A percentile compares a stretch with the other conserved stretches of the same genome.
Evolutionary conservation across 2,113 vertebrate species (phyloP).

Genomic region (Nothobranchius furzeri): DNA sequence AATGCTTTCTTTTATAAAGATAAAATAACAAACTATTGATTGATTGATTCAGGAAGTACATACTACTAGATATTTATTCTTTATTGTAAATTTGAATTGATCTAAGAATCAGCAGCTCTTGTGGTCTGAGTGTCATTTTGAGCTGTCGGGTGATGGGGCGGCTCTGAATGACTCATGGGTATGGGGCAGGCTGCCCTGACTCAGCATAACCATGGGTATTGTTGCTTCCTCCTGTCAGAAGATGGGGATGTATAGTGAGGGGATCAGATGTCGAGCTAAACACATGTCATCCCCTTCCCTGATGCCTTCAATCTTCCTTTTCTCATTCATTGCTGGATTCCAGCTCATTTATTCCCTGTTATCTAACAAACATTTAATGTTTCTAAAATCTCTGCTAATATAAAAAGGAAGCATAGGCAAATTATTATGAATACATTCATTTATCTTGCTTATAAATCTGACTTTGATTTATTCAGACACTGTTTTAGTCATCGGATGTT

Average conservation of each 20-base stretch:
- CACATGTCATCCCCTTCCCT: conserved; percentile 58
- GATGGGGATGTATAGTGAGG: conserved; percentile 48
- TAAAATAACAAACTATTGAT: not conserved
- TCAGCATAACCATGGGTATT: conserved; percentile 60
- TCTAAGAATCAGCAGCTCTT: conserved; percentile 21
- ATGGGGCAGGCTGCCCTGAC: conserved; percentile 55
- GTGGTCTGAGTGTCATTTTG: conserved; percentile 32
- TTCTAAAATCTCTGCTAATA: conserved; percentile 31
- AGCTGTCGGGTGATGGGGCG: conserved; percentile 18
- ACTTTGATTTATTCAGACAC: conserved; percentile 12
- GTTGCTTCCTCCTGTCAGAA: conserved; percentile 61
- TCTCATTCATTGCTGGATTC: conserved; percentile 55
- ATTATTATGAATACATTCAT: conserved; percentile 29
- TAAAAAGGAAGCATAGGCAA: conserved; percentile 17
- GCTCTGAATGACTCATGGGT: conserved; percentile 37
- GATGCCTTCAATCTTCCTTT: conserved; percentile 62
- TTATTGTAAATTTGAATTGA: not conserved
- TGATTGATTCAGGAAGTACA: not conserved
- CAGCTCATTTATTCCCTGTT: conserved; percentile 71
- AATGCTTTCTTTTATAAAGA: conserved; percentile 31
- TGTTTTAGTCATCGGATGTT: not conserved
- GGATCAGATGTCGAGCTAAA: conserved; percentile 64
- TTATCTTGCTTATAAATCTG: conserved; percentile 9
- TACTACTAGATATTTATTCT: not conserved
- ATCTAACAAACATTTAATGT: conserved; percentile 45